Conservation (phyloP, 35 echinoderm and acorn worm genomes). For the Apostichopus japonicus region DNA sequence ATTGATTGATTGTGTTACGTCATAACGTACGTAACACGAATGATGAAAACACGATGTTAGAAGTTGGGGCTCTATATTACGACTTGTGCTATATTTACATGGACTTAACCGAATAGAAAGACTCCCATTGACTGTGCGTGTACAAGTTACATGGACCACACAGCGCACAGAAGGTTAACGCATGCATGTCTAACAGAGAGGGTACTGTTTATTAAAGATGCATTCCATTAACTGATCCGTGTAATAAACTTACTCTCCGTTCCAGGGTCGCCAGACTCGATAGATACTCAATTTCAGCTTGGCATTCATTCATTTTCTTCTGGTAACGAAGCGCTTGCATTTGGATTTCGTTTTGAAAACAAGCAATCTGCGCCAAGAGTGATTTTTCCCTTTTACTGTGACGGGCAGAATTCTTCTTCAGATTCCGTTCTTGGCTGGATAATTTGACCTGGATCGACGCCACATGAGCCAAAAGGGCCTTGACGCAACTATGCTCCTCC, state of each 20-base stretch:
- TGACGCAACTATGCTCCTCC: constrained; percentile 83
- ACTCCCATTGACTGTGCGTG: no score
- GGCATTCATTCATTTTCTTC: constrained; percentile 95
- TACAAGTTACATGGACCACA: no score
- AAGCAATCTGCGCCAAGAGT: constrained; percentile 88
- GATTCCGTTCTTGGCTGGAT: constrained; percentile 82
- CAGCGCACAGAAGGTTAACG: no score
- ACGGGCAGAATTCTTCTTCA: constrained; percentile 85
- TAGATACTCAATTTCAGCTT: constrained; percentile 96
- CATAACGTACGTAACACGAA: no score
- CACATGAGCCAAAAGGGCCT: constrained; percentile 82
- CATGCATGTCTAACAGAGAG: no score
- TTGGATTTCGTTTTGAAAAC: constrained; percentile 96
- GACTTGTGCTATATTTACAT: no score
- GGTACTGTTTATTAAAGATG: background rate
- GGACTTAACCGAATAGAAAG: no score
- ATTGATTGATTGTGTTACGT: no score
- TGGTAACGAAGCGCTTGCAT: constrained; percentile 96
- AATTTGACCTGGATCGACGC: constrained; percentile 76
- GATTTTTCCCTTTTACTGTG: constrained; percentile 93
- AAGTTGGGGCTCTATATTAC: no score
- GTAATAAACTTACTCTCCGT: constrained; percentile 69
- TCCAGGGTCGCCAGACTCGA: constrained; percentile 75
- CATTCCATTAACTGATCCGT: constrained; percentile 31
- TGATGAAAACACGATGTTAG: no score